phyloP scores from a whole-genome alignment of 2,888 invertebrate genomes.

The Axea sp. region DNA sequence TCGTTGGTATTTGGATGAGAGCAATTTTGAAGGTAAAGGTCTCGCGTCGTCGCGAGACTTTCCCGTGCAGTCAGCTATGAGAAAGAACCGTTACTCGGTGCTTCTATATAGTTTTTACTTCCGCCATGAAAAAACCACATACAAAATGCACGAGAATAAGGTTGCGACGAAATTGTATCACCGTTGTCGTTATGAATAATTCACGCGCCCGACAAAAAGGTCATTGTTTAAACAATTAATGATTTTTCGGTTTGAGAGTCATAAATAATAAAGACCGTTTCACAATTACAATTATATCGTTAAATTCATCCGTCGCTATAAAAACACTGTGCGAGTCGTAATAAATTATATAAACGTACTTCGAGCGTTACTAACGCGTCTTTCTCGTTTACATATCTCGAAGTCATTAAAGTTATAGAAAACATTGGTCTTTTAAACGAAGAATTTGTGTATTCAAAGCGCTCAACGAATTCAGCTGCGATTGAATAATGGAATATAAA shows the following conservation, averaged over 20 bases:
- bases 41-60: conserved; percentile 41
- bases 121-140: conserved; percentile 42
- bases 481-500: no score
- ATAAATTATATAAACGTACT: no score
- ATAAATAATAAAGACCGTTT: conserved; percentile 1
- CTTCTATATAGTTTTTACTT: conserved; percentile 49
- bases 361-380: no score
- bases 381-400: no score
- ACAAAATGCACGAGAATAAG: conserved; percentile 15
- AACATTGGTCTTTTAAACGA: no score
- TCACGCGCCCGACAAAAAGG: conserved; percentile 9
- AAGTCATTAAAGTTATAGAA: no score
- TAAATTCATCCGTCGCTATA: no score
- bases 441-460: no score
- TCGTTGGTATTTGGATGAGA: conserved; percentile 24
- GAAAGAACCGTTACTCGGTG: conserved; percentile 49
- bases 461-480: no score
- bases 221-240: background rate
- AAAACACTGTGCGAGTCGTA: no score
- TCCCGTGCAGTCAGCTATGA: conserved; percentile 50
- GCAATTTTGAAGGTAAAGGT: conserved; percentile 54
- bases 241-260: background rate
- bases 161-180: conserved; percentile 30
- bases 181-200: conserved; percentile 11
- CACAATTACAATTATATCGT: background rate